Evolutionary conservation across 2,113 vertebrate genomes (phyloP).

Genomic region (Ceyx margarethae): DNA sequence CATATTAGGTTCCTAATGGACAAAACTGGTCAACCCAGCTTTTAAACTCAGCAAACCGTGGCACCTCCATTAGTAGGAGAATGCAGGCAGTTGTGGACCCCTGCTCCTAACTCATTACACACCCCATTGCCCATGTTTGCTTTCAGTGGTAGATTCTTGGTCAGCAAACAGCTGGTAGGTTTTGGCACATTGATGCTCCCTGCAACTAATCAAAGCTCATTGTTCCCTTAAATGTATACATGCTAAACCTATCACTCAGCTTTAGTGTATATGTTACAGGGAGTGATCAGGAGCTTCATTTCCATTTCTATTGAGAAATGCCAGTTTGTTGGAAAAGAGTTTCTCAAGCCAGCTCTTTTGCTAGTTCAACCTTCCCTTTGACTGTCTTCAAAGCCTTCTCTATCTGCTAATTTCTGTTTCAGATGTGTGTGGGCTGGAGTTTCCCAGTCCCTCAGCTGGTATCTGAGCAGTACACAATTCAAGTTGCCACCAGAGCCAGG

Average conservation of each 20-base stretch:
- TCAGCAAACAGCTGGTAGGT: not conserved
- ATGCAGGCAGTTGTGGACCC: not conserved
- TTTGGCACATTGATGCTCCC: not conserved
- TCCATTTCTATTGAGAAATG: not conserved
- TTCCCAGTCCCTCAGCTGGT: not conserved
- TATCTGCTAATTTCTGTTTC: not conserved
- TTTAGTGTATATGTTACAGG: not conserved
- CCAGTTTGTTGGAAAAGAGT: not conserved
- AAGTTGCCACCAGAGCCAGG: not conserved
- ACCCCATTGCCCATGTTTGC: rapidly evolving
- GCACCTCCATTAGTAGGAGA: not conserved
- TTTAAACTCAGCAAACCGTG: not conserved
- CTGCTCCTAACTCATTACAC: not conserved
- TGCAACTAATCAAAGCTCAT: not conserved
- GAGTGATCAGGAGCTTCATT: not conserved
- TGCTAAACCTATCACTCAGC: not conserved
- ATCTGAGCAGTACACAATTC: not conserved
- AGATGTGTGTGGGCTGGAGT: not conserved
- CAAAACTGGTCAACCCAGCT: not conserved
- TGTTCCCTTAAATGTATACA: not conserved
- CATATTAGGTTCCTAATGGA: not conserved
- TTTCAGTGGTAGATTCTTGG: not conserved
- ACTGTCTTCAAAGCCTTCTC: not conserved
- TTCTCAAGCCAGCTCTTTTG: not conserved
- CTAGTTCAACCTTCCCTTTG: not conserved